Percentiles rank a stretch among this genome's conserved stretches.
Evolutionary conservation across 2,797 vertebrate species (phyloP).

Genomic region (Anolis apletophallus): DNA sequence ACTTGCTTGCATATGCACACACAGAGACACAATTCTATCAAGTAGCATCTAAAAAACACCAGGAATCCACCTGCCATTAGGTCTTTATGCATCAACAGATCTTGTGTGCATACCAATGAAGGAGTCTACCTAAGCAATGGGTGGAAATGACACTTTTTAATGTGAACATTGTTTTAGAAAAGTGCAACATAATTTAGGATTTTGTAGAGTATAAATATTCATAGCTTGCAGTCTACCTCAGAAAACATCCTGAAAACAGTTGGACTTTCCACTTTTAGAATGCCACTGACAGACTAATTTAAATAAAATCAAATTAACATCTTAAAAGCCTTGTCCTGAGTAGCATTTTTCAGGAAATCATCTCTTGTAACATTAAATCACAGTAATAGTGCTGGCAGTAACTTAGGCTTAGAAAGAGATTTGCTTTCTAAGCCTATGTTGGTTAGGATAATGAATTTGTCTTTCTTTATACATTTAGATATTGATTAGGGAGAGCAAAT

Average conservation of each 20-base stretch:
- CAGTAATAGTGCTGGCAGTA: background rate
- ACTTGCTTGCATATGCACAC: background rate
- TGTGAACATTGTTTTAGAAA: conserved; percentile 75
- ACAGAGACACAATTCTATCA: conserved; percentile 60
- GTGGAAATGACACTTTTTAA: conserved; percentile 67
- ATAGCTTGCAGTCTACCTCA: conserved; percentile 71
- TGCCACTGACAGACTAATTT: conserved; percentile 79
- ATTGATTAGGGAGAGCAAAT: too few species aligned
- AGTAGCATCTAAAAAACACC: conserved; percentile 59
- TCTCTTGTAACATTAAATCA: conserved; percentile 30
- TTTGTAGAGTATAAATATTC: conserved; percentile 78
- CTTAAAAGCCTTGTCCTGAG: conserved; percentile 70
- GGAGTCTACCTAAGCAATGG: conserved; percentile 70
- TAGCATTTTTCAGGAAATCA: conserved; percentile 58
- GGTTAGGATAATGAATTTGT: background rate
- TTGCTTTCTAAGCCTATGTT: background rate
- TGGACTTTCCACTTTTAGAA: conserved; percentile 74
- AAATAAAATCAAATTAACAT: conserved; percentile 81
- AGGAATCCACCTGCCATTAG: conserved; percentile 62
- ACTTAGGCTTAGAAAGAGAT: too few species aligned
- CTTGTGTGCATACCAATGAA: conserved; percentile 70
- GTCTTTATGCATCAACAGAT: conserved; percentile 66
- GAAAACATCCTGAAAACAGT: conserved; percentile 77
- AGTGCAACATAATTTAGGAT: conserved; percentile 55
- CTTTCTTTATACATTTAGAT: background rate